Conservation (phyloP, 2,888 invertebrate genomes). For the Eudemis profundana region DNA sequence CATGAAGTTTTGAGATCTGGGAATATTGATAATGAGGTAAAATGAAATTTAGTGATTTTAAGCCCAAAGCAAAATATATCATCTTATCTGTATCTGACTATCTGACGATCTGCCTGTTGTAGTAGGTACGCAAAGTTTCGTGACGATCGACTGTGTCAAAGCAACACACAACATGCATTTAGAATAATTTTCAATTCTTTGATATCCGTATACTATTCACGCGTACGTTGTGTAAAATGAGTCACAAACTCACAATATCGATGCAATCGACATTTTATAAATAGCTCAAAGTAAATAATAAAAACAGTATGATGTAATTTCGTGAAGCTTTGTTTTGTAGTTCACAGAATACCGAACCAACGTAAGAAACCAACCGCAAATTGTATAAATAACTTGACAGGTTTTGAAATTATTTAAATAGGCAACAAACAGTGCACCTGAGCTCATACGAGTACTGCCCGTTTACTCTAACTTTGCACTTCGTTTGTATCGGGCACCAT, state of each 20-base stretch:
- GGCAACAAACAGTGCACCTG: slow-evolving; percentile 29
- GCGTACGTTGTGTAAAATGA: slow-evolving; percentile 6
- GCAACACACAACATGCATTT: too few species aligned
- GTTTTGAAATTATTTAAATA: slow-evolving; percentile 28
- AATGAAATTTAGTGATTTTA: too few species aligned
- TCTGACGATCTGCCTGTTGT: too few species aligned
- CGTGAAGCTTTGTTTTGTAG: neutral
- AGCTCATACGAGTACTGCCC: slow-evolving; percentile 8
- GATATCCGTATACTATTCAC: neutral
- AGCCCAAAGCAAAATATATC: too few species aligned
- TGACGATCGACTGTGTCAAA: too few species aligned
- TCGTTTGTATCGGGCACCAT: too few species aligned
- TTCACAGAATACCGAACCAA: slow-evolving; percentile 1
- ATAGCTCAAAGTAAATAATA: slow-evolving; percentile 18
- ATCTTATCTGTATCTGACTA: too few species aligned
- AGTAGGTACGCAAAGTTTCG: too few species aligned
- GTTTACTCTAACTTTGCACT: neutral
- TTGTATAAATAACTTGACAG: slow-evolving; percentile 25
- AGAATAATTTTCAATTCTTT: too few species aligned
- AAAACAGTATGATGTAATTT: slow-evolving; percentile 33
- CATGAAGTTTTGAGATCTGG: too few species aligned
- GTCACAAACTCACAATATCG: slow-evolving; percentile 17
- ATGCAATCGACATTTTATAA: slow-evolving; percentile 11
- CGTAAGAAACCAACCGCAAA: slow-evolving; percentile 18
- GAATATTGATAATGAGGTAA: too few species aligned